phyloP scores from a whole-genome alignment of 2,797 vertebrate species.

The Amphiprion clarkii region DNA sequence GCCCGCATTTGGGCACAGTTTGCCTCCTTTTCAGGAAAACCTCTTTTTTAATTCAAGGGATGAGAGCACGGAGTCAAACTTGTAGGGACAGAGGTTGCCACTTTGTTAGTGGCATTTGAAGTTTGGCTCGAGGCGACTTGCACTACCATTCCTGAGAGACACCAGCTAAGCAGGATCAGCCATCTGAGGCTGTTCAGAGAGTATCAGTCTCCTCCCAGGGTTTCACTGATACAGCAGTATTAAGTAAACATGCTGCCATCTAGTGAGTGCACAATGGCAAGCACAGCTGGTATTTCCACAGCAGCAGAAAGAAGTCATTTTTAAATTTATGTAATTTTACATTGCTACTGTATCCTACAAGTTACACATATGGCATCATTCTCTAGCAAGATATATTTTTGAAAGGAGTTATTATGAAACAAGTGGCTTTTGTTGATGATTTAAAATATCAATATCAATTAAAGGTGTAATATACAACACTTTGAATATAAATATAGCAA shows the following conservation, averaged over 20 bases:
- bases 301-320: neutral
- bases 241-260: conserved; percentile 70
- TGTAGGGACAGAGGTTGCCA: neutral
- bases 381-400: too few species aligned
- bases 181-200: conserved; percentile 39
- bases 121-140: conserved; percentile 42
- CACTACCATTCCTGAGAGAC: conserved; percentile 26
- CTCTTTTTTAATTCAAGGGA: too few species aligned
- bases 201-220: conserved; percentile 23
- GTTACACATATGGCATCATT: too few species aligned
- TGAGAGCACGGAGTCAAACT: neutral
- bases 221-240: neutral
- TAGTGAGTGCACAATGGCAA: conserved; percentile 44
- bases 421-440: too few species aligned
- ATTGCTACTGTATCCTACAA: neutral
- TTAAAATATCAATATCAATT: too few species aligned
- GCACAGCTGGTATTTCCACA: conserved; percentile 30
- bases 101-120: conserved; percentile 17
- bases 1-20: neutral
- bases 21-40: neutral
- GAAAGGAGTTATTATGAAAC: too few species aligned
- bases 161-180: conserved; percentile 56
- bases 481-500: too few species aligned
- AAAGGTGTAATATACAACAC: too few species aligned
- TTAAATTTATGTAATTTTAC: neutral